phyloP scores from a whole-genome alignment of 2,113 vertebrate species.

The Pluvianellus socialis region DNA sequence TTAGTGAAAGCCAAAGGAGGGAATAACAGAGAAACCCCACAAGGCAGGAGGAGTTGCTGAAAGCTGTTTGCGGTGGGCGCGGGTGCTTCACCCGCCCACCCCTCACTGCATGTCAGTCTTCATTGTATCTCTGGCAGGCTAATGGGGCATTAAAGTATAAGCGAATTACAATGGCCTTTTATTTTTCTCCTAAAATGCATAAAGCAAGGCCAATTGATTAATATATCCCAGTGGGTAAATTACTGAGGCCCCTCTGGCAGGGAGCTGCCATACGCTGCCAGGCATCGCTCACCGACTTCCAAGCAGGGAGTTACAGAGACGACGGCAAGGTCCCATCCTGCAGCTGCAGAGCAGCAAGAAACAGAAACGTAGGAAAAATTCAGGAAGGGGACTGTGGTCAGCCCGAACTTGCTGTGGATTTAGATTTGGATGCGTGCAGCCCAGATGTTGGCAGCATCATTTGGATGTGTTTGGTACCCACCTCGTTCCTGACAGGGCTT shows the following conservation, averaged over 20 bases:
- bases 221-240: neutral
- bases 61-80: neutral
- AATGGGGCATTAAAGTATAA: neutral
- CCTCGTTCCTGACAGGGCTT: neutral
- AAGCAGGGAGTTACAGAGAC: neutral
- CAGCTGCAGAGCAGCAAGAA: neutral
- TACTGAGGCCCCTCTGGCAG: neutral
- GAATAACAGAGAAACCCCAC: neutral
- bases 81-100: neutral
- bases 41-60: neutral
- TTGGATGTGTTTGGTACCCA: neutral
- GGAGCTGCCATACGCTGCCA: neutral
- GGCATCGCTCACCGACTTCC: neutral
- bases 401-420: neutral
- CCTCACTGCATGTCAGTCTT: neutral
- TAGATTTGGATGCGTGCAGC: neutral
- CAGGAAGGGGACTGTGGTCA: neutral
- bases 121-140: neutral
- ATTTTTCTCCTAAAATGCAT: neutral
- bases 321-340: neutral
- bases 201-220: neutral
- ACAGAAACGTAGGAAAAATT: neutral
- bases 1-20: neutral
- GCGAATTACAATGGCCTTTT: neutral
- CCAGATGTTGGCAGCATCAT: neutral